Conservation (phyloP, 2,888 invertebrate genomes). For the Barypeithes pellucidus region DNA sequence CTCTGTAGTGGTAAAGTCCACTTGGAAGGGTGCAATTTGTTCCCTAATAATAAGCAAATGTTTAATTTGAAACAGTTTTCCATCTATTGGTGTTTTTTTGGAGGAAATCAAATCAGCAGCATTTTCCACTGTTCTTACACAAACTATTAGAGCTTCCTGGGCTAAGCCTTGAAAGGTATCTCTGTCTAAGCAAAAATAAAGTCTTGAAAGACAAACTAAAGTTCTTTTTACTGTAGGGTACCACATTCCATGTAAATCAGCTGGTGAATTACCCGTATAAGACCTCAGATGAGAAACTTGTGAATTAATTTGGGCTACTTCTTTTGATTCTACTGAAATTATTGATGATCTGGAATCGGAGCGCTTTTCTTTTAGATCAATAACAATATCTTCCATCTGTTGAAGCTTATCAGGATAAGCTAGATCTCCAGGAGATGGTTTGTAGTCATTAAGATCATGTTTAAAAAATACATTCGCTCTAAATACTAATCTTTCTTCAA, state of each 20-base stretch:
- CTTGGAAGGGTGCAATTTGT: constrained; percentile 97
- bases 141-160: constrained; percentile 94
- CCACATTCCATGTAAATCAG: constrained; percentile 99
- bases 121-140: constrained; percentile 89
- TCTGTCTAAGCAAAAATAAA: constrained; percentile 93
- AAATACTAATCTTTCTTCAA: constrained; percentile 96
- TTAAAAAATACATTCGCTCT: constrained; percentile 95
- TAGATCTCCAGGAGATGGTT: constrained; percentile 94
- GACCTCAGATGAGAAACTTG: constrained; percentile 69
- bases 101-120: constrained; percentile 87
- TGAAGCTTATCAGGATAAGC: constrained; percentile 98
- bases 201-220: constrained; percentile 92
- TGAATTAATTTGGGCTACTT: constrained; percentile 79
- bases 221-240: constrained; percentile 98
- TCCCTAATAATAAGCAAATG: constrained; percentile 96
- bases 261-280: constrained; percentile 70
- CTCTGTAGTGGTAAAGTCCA: constrained; percentile 92
- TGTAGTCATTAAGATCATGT: constrained; percentile 90
- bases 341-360: constrained; percentile 85
- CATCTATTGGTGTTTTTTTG: constrained; percentile 87
- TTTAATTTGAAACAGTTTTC: constrained; percentile 97
- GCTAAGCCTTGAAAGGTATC: constrained; percentile 96
- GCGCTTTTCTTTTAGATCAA: constrained; percentile 68
- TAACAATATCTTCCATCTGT: constrained; percentile 88
- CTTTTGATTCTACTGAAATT: constrained; percentile 81